phyloP scores from a whole-genome alignment of 2,797 vertebrate species.

The Catamblyrhynchus diadema region DNA sequence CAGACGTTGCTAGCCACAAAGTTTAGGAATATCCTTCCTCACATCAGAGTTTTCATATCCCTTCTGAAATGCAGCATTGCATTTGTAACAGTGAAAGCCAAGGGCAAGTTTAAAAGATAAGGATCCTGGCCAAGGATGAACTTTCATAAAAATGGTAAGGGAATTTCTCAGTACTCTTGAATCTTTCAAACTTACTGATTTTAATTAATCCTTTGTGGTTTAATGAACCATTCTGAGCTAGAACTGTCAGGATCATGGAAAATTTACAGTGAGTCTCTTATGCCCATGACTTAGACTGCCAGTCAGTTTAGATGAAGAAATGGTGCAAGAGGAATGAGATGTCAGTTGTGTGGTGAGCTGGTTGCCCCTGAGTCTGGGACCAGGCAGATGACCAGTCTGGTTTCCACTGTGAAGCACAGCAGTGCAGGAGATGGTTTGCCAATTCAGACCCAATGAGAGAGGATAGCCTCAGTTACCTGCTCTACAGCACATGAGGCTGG shows the following conservation, averaged over 20 bases:
- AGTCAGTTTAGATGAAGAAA: neutral
- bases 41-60: neutral
- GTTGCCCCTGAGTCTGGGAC: neutral
- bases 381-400: neutral
- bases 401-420: neutral
- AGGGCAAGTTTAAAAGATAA: neutral
- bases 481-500: neutral
- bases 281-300: neutral
- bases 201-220: neutral
- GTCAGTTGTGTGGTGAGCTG: neutral
- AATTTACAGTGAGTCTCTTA: neutral
- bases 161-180: neutral
- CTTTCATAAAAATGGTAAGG: neutral
- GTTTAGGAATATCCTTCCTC: neutral
- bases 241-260: neutral
- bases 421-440: neutral
- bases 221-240: neutral
- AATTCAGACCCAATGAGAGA: rapidly evolving
- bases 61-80: neutral
- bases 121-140: neutral
- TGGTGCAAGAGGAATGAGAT: neutral
- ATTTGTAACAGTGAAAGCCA: neutral
- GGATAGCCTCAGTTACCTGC: neutral
- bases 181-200: neutral
- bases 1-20: neutral